Base-by-base conservation (phyloP, 2,797 vertebrate genomes). In the Sternarchorhynchus goeldii region DNA sequence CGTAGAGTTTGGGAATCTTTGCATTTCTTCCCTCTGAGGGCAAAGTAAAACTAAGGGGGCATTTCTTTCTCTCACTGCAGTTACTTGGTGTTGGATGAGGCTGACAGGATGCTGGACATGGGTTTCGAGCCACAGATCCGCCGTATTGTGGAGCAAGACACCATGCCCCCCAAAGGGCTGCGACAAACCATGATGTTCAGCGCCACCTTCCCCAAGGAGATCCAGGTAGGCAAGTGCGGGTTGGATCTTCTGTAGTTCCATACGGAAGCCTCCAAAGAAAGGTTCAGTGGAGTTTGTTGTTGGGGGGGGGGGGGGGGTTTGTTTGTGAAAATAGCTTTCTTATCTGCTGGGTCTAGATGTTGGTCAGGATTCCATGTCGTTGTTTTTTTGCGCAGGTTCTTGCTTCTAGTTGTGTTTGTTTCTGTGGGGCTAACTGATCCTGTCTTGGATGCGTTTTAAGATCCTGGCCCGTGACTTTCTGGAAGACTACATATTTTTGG, bases 111-210 rank as follows among this genome's bases (percentile, higher is more conserved):
- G 97, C 90, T 99, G 88, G 97, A 99, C 88, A 99, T 99, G 97
- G 97, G 97, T 0, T 99, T 99, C 16, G 97, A 99, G 80, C 97
- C 97, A 72, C 96, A 99, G 87, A 99, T 98, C n/a, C 91, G 96
- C 36, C 94, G 96, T 78, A 97, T 98, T 64, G 96, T 98, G 74
- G 96, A 98, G 74, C 95, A 97, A 85, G 96, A 98, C 88, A 96
- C 95, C 62, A 99, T 99, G 97, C 97, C 96, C 1, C 95, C 93
- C 17, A 98, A 97, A 84, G 97, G 95, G n/a, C 88, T 95, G 80
- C 94, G 96, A 56, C 97, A 98, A 62, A 98, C 97, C 78, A 96
- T 99, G 95, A 99, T 99, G 97, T 99, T 99, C 89, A 98, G 96
- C 83, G 97, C 97, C 74, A 99, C 97, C 77, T 99, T 98, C 84